A percentile compares a stretch with the other conserved stretches of the same genome.
phyloP scores from a whole-genome alignment of 2,888 invertebrate species.

The Muscina levida region DNA sequence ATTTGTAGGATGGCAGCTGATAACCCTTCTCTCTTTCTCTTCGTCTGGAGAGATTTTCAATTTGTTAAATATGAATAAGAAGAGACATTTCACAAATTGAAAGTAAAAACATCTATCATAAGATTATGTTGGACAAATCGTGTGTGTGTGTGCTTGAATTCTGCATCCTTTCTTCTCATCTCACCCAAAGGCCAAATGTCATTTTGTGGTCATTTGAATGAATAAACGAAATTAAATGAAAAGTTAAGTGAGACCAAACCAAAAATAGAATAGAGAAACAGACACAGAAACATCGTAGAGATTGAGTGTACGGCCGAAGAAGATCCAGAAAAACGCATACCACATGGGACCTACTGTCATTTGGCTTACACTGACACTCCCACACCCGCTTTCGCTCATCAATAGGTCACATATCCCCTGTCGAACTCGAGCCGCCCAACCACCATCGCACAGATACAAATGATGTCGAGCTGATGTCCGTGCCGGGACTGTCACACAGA shows the following conservation, averaged over 20 bases:
- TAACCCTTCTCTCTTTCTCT: not conserved
- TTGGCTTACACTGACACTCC: slow-evolving; percentile 59
- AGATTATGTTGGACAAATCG: slow-evolving; percentile 68
- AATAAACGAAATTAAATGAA: slow-evolving; percentile 78
- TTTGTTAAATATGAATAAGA: slow-evolving; percentile 71
- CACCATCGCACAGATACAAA: slow-evolving; percentile 11
- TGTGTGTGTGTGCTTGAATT: slow-evolving; percentile 12
- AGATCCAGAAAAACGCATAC: slow-evolving; percentile 51
- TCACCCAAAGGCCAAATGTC: slow-evolving; percentile 73
- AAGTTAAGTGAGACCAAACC: slow-evolving; percentile 62
- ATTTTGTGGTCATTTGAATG: slow-evolving; percentile 78
- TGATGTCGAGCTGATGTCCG: slow-evolving; percentile 14
- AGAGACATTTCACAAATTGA: slow-evolving; percentile 75
- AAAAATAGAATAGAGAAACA: slow-evolving; percentile 28
- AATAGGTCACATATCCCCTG: slow-evolving; percentile 68
- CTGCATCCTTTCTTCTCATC: slow-evolving; percentile 32
- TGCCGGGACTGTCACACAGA: slow-evolving; percentile 57
- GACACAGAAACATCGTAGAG: slow-evolving; percentile 34
- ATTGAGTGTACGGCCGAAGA: slow-evolving; percentile 46
- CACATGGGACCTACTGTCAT: slow-evolving; percentile 75
- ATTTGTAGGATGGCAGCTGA: slow-evolving; percentile 24
- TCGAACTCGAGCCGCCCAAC: slow-evolving; percentile 45
- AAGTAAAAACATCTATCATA: slow-evolving; percentile 74
- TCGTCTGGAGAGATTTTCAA: slow-evolving; percentile 34
- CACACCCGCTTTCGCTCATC: slow-evolving; percentile 44